Conservation (phyloP, 1,140 invertebrate species). For the Brachionus manjavacas region DNA sequence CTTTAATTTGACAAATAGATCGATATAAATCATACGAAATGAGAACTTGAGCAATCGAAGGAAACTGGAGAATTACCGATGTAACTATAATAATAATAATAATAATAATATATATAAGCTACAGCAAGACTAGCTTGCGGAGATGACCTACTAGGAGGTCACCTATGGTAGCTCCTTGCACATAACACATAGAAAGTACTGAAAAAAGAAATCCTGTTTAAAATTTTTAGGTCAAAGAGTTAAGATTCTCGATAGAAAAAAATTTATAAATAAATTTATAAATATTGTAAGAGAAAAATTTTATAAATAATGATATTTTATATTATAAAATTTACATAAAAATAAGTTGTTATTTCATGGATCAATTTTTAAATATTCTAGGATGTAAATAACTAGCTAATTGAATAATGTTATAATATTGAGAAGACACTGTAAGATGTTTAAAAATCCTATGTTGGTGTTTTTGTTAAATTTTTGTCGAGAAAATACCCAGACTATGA, state of each 20-base stretch:
- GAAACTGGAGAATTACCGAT: not conserved
- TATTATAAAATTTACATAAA: not conserved
- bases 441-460: slow-evolving; percentile 7
- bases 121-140: too few relatives aligned
- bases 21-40: not conserved
- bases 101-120: too few relatives aligned
- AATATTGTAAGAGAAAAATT: too few relatives aligned
- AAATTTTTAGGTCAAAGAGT: too few relatives aligned
- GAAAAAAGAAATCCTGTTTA: too few relatives aligned
- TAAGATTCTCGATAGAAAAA: too few relatives aligned
- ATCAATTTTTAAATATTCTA: not conserved
- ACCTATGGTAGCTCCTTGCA: too few relatives aligned
- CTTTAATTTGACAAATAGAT: not conserved
- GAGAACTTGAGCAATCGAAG: not conserved
- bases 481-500: not conserved
- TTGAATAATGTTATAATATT: not conserved
- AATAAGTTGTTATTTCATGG: not conserved
- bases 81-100: too few relatives aligned
- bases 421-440: not conserved
- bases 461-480: slow-evolving; percentile 2
- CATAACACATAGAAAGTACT: too few relatives aligned
- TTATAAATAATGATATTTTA: too few relatives aligned
- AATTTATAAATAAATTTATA: too few relatives aligned
- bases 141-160: too few relatives aligned
- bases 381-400: not conserved